These are phyloP conservation scores for Mormoops blainvillei DNA, from an alignment of 2,113 vertebrate species.

Conservation along the genomic window DNA sequence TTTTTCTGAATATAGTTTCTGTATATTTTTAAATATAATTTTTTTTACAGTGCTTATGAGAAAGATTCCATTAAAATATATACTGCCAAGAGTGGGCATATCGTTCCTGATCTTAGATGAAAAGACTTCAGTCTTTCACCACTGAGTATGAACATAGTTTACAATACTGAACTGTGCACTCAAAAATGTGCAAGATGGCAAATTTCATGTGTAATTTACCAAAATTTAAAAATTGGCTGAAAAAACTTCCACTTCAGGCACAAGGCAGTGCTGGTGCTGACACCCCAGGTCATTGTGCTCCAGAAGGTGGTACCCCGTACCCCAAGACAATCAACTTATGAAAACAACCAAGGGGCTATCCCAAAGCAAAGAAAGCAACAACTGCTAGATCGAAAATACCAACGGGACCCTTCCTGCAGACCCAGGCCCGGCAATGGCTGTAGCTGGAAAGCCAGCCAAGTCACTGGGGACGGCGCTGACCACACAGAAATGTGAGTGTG, in stretches of 20 bases:
- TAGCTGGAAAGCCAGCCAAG: fast-evolving
- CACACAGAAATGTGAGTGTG: fast-evolving
- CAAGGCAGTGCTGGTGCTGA: background rate
- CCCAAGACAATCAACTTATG: background rate
- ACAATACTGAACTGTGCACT: no score
- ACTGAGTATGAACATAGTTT: fast-evolving
- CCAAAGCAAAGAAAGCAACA: background rate
- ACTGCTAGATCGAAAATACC: fast-evolving
- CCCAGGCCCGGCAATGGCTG: fast-evolving
- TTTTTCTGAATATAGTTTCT: background rate
- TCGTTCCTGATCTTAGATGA: background rate
- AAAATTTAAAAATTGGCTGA: background rate
- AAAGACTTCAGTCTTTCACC: background rate
- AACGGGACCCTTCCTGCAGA: fast-evolving
- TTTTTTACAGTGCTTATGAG: background rate
- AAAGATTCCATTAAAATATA: background rate
- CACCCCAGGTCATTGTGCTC: no score
- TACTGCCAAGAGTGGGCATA: background rate
- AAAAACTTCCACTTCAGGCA: background rate
- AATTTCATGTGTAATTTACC: background rate
- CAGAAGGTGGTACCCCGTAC: no score
- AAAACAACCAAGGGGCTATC: background rate
- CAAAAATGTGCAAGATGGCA: background rate
- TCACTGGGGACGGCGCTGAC: fast-evolving
- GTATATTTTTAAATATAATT: background rate